Percentiles rank a stretch among this genome's conserved stretches.
phyloP scores from a whole-genome alignment of 1,140 invertebrate genomes.

The Nomia melanderi region DNA sequence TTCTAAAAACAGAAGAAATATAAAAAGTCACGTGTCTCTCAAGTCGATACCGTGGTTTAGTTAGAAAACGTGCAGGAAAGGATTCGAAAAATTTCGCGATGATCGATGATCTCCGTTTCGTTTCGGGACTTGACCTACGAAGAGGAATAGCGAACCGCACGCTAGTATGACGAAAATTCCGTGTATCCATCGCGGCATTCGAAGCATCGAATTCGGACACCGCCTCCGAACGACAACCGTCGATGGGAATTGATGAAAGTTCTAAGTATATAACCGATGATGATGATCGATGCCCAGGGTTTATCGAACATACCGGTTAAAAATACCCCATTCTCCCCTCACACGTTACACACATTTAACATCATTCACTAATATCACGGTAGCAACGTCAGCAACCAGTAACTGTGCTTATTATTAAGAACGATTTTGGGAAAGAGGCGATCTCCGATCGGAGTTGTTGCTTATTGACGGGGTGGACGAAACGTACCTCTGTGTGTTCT shows the following conservation, averaged over 20 bases:
- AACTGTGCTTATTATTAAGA: slow-evolving; percentile 26
- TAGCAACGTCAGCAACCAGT: slow-evolving; percentile 46
- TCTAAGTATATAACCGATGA: slow-evolving; percentile 51
- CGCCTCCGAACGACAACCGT: too few species aligned
- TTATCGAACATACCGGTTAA: slow-evolving; percentile 64
- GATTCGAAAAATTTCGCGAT: too few species aligned
- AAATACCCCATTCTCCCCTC: slow-evolving; percentile 48
- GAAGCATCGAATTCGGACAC: too few species aligned
- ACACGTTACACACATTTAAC: slow-evolving; percentile 54
- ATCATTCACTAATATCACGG: slow-evolving; percentile 60
- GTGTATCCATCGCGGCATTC: too few species aligned
- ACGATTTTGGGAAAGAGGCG: background rate
- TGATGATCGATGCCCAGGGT: slow-evolving; percentile 73
- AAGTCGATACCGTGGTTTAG: background rate
- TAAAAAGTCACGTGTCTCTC: background rate
- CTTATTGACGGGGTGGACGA: background rate
- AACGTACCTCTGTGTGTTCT: slow-evolving; percentile 38
- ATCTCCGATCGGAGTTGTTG: background rate
- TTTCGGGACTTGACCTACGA: too few species aligned
- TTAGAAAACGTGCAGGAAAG: background rate
- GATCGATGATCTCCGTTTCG: too few species aligned
- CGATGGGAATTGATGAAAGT: slow-evolving; percentile 40
- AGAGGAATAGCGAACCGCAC: too few species aligned
- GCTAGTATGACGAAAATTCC: background rate
- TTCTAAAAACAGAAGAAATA: background rate